phyloP scores from a whole-genome alignment of 1,140 invertebrate genomes.

The Hypothenemus hampei region DNA sequence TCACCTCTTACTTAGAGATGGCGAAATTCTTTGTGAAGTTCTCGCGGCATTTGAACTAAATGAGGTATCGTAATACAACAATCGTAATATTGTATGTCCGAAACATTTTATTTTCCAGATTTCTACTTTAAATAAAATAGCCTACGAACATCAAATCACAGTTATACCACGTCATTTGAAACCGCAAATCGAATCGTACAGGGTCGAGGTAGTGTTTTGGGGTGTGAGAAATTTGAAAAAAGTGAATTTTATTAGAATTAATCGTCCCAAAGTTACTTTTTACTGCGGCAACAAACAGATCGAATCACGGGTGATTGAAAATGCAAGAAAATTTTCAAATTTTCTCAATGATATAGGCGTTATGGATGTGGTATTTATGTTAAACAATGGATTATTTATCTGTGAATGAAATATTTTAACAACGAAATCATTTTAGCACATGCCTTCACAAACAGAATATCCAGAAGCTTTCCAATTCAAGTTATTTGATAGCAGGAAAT shows the following conservation, averaged over 20 bases:
- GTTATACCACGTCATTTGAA: conserved; percentile 50
- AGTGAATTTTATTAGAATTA: conserved; percentile 45
- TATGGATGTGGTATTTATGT: conserved; percentile 46
- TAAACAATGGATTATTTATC: background rate
- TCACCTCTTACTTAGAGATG: conserved; percentile 48
- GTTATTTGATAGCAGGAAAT: conserved; percentile 56
- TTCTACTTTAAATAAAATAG: background rate
- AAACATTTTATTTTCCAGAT: conserved; percentile 10
- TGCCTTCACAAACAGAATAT: conserved; percentile 47
- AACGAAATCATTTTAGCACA: conserved; percentile 43
- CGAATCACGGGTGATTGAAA: conserved; percentile 52
- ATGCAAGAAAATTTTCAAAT: conserved; percentile 48
- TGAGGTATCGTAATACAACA: conserved; percentile 42
- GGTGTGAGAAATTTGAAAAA: conserved; percentile 55
- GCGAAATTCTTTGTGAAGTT: conserved; percentile 49
- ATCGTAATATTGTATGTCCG: background rate
- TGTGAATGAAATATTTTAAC: background rate
- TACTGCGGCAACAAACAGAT: conserved; percentile 51
- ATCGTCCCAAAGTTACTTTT: conserved; percentile 52
- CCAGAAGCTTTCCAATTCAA: conserved; percentile 52
- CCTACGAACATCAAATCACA: conserved; percentile 29
- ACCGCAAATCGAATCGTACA: conserved; percentile 41
- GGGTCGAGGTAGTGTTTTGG: conserved; percentile 60
- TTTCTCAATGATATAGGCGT: conserved; percentile 47
- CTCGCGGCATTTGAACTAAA: conserved; percentile 55